Evolutionary conservation across 2,888 invertebrate genomes (phyloP), one percentile per base, ranked within the genome.

Genomic region (Chironomus riparius): DNA sequence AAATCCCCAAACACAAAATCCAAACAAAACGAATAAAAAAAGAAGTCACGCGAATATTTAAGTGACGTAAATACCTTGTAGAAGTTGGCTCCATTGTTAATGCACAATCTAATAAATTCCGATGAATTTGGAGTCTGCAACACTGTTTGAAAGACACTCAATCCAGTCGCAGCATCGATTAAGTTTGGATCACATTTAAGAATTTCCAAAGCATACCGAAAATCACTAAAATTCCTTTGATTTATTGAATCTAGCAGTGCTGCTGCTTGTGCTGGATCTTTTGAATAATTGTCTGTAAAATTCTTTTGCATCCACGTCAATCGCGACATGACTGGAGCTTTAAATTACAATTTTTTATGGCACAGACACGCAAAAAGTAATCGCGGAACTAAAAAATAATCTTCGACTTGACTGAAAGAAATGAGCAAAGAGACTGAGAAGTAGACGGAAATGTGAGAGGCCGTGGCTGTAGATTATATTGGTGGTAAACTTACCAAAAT

Each of bases 161-260:
- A 22, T 5, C 74, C 74, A 3, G 68, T 47, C 6, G 47, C n/a
- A 10, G 68, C 74, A 24, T 74, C 74, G 10, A 74, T 4, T 24
- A 74, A 62, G 18, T 74, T 74, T 65, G 74, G 74, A 68, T 74
- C 47, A 74, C 65, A 74, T 47, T 74, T 74, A 24, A 74, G 47
- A 2, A 74, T 47, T 13, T 74, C 74, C n/a, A 74, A 15, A 4
- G 74, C 74, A 47, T 74, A 74, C 6, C 74, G 65, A 65, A 74
- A 74, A 48, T 74, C 74, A n/a, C 62, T 47, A 6, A 74, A 18
- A 38, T 68, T 74, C 5, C 74, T 47, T 15, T 74, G 65, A 7
- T n/a, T 24, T 4, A 74, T 18, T 13, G 74, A 4, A 22, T 74
- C 74, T 0, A 74, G 38, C 7, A 74, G 47, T 4, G 47, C 65